phyloP scores from a whole-genome alignment of 2,888 invertebrate species.

The Caenorhabditis sulstoni region DNA sequence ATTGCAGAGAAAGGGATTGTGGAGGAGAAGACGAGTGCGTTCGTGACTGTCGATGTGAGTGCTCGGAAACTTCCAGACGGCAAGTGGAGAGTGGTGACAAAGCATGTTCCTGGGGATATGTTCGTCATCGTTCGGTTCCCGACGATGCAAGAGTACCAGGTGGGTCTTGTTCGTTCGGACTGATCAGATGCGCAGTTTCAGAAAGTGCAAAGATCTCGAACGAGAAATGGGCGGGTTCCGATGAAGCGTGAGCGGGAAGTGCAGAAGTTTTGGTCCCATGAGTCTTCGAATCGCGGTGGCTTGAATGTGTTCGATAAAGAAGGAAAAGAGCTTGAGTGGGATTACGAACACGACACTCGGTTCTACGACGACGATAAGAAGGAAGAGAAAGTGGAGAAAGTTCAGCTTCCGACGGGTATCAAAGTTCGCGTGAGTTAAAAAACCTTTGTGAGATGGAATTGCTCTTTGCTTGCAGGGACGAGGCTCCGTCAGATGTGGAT shows the following conservation, averaged over 20 bases:
- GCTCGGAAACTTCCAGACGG: constrained; percentile 55
- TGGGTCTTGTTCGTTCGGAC: constrained; percentile 2
- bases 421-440: constrained; percentile 47
- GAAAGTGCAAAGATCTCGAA: background rate
- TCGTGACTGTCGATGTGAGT: constrained; percentile 45
- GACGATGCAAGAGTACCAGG: constrained; percentile 58
- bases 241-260: constrained; percentile 8
- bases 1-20: constrained; percentile 56
- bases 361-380: constrained; percentile 60
- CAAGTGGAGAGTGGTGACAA: constrained; percentile 73
- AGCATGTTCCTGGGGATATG: constrained; percentile 69
- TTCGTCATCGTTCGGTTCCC: constrained; percentile 70
- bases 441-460: no score
- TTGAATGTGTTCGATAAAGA: constrained; percentile 76
- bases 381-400: constrained; percentile 39
- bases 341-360: constrained; percentile 79
- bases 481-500: constrained; percentile 61
- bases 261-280: constrained; percentile 57
- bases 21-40: constrained; percentile 28
- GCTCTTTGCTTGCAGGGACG: constrained; percentile 48
- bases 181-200: background rate
- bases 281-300: constrained; percentile 70
- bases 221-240: background rate
- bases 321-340: constrained; percentile 78
- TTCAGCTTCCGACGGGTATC: constrained; percentile 50